Evolutionary conservation across 2,113 vertebrate genomes (phyloP).

Genomic region (Collichthys lucidus): DNA sequence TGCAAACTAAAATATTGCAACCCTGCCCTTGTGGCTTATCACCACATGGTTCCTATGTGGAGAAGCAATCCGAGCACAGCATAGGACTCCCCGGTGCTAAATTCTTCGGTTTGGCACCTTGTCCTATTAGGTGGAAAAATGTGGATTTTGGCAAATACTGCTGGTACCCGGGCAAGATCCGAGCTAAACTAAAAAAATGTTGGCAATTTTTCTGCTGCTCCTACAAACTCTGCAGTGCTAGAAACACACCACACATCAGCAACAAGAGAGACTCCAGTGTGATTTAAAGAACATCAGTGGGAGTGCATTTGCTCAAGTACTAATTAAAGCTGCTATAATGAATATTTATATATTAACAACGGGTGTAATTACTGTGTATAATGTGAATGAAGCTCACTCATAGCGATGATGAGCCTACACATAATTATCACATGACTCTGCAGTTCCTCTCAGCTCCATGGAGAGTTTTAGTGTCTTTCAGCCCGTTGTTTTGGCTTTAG

Average conservation of each 20-base stretch:
- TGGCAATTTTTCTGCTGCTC: slow-evolving; percentile 16
- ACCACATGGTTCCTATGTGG: background rate
- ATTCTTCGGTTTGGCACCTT: slow-evolving; percentile 38
- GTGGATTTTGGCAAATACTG: slow-evolving; percentile 24
- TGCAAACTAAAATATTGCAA: background rate
- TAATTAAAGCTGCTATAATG: background rate
- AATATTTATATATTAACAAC: background rate
- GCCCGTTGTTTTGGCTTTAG: background rate
- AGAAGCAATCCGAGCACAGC: background rate
- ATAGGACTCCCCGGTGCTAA: slow-evolving; percentile 1
- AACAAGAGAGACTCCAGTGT: background rate
- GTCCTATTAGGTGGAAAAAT: background rate
- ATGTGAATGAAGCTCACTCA: background rate
- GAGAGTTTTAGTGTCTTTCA: background rate
- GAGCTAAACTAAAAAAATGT: background rate
- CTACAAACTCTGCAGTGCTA: background rate
- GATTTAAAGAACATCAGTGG: background rate
- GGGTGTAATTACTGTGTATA: too few species aligned
- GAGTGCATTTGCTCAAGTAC: background rate
- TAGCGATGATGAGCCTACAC: background rate
- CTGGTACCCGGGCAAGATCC: slow-evolving; percentile 3
- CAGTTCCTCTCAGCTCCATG: background rate
- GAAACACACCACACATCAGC: background rate
- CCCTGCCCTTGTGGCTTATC: background rate
- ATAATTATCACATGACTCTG: background rate